These are phyloP conservation scores for Coturnix japonica DNA, from an alignment of 2,113 vertebrate species.

Conservation along the genomic window DNA sequence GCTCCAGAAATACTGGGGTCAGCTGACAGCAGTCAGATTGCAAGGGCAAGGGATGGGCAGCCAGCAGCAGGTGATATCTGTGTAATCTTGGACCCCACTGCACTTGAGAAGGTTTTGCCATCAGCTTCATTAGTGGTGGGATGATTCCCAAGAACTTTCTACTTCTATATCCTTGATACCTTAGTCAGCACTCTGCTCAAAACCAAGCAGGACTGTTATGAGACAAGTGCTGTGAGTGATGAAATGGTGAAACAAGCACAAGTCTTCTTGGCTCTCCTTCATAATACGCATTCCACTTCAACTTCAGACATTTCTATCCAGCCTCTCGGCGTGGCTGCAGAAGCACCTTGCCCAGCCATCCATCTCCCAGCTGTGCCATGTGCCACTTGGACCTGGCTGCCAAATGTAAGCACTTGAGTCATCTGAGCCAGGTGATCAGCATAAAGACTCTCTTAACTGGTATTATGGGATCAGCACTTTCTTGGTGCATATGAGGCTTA, in stretches of 20 bases:
- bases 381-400: neutral
- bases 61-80: neutral
- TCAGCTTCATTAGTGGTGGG: neutral
- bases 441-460: neutral
- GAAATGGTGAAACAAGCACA: constrained; percentile 52
- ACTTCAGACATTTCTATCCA: constrained; percentile 49
- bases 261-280: constrained; percentile 28
- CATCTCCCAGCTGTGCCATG: constrained; percentile 4
- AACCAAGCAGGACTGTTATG: neutral
- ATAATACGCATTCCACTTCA: neutral
- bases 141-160: neutral
- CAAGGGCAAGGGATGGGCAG: neutral
- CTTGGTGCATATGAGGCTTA: neutral
- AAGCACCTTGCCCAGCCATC: constrained; percentile 5
- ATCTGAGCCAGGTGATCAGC: constrained; percentile 6
- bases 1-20: neutral
- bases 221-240: neutral
- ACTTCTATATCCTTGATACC: neutral
- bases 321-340: neutral
- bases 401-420: constrained; percentile 8
- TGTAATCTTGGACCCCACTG: neutral
- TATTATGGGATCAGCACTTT: neutral
- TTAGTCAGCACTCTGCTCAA: neutral
- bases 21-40: neutral
- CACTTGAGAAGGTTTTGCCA: neutral